A percentile compares a stretch with the other conserved stretches of the same genome.
Evolutionary conservation across 2,113 vertebrate species (phyloP).

Genomic region (Galeopterus variegatus): DNA sequence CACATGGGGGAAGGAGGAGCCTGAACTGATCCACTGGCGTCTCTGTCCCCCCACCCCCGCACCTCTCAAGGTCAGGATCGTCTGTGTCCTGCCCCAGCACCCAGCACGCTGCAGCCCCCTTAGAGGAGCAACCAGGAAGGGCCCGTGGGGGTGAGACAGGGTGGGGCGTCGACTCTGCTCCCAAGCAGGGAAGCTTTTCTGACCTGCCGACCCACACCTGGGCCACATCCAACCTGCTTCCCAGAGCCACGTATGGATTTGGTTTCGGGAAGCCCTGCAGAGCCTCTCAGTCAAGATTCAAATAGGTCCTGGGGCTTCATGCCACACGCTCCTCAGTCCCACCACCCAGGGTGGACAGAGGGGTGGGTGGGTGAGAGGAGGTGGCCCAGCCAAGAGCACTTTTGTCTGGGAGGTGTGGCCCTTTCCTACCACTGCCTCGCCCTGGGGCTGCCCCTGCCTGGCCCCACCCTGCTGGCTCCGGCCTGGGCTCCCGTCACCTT

Average conservation of each 20-base stretch:
- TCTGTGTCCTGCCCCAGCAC: neutral
- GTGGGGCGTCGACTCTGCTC: neutral
- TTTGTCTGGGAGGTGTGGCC: too few relatives aligned
- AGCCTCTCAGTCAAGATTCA: too few relatives aligned
- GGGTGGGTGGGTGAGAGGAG: rapidly evolving
- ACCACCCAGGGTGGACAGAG: too few relatives aligned
- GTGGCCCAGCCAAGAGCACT: neutral
- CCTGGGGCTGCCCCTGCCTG: too few relatives aligned
- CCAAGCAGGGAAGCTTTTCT: neutral
- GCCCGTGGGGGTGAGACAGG: too few relatives aligned
- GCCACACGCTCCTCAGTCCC: neutral
- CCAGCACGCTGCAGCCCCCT: rapidly evolving
- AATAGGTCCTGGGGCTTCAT: too few relatives aligned
- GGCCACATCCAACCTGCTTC: rapidly evolving
- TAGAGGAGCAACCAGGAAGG: too few relatives aligned
- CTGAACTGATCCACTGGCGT: neutral
- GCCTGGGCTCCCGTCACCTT: conserved; percentile 84
- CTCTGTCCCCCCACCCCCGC: too few relatives aligned
- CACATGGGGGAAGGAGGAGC: too few relatives aligned
- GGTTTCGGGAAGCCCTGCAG: neutral
- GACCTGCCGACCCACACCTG: neutral
- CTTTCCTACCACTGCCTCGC: rapidly evolving
- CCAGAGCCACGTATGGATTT: too few relatives aligned
- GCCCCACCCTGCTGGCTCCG: too few relatives aligned
- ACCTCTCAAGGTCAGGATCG: neutral